Conservation (phyloP, 2,888 invertebrate genomes). For the Diachrysia chrysitis region DNA sequence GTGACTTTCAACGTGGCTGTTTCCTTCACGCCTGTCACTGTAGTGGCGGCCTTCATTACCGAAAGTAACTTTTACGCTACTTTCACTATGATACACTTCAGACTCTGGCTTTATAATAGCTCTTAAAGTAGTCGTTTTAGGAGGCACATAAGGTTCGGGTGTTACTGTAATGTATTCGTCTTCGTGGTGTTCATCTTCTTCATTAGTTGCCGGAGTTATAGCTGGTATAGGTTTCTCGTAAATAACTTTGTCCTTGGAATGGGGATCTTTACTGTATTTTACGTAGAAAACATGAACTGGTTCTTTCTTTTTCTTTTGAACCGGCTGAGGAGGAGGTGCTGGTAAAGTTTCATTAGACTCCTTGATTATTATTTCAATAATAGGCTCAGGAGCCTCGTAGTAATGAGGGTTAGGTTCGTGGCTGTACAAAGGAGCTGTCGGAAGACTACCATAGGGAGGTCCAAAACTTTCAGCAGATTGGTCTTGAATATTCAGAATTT, state of each 20-base stretch:
- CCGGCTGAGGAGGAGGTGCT: conserved; percentile 89
- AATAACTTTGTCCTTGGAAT: conserved; percentile 92
- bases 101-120: conserved; percentile 96
- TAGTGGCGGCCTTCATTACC: conserved; percentile 90
- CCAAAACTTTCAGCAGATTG: conserved; percentile 84
- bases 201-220: conserved; percentile 91
- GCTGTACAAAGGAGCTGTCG: conserved; percentile 85
- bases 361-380: conserved; percentile 97
- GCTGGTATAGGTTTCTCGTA: conserved; percentile 95
- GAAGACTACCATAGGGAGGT: conserved; percentile 81
- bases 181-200: conserved; percentile 88
- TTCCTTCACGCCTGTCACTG: conserved; percentile 77
- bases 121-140: conserved; percentile 93
- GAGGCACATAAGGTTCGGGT: conserved; percentile 87
- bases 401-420: conserved; percentile 87
- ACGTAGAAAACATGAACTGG: conserved; percentile 97
- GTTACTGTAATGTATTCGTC: conserved; percentile 89
- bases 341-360: conserved; percentile 95
- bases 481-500: conserved; percentile 84
- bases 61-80: conserved; percentile 95
- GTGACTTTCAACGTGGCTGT: conserved; percentile 75
- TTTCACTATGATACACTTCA: conserved; percentile 94
- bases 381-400: conserved; percentile 95
- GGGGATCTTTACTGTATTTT: conserved; percentile 95
- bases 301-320: conserved; percentile 91